These are phyloP conservation scores for Euwallacea similis DNA, from an alignment of 1,140 invertebrate genomes.

Conservation along the genomic window DNA sequence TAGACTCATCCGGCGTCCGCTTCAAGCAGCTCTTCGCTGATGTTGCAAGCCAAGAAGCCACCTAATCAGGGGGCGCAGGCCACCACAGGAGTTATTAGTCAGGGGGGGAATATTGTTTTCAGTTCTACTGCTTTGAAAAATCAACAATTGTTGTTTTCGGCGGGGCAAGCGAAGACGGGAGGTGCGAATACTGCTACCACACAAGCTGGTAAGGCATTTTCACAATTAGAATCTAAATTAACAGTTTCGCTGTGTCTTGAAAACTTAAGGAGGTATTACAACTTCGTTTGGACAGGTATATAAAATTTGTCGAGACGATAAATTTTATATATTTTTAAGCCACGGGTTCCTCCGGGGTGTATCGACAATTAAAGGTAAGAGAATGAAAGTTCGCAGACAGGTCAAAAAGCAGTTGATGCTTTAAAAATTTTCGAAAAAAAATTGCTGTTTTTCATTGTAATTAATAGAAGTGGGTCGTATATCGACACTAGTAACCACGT, in stretches of 20 bases:
- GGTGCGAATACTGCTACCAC: conserved; percentile 5
- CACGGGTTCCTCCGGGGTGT: too few species aligned
- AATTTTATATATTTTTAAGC: too few species aligned
- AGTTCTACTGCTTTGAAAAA: conserved; percentile 24
- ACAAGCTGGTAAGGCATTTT: conserved; percentile 27
- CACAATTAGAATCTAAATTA: not conserved
- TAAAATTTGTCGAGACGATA: too few species aligned
- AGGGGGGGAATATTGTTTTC: conserved; percentile 47
- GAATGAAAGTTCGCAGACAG: not conserved
- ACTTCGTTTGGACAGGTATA: too few species aligned
- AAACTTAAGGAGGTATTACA: too few species aligned
- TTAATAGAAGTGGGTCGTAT: too few species aligned
- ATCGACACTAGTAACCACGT: too few species aligned
- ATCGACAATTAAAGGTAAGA: not conserved
- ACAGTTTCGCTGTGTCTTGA: too few species aligned
- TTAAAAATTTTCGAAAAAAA: too few species aligned
- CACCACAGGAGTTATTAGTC: conserved; percentile 47
- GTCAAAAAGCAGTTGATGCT: not conserved
- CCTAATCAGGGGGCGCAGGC: conserved; percentile 25
- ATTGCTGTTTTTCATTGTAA: too few species aligned
- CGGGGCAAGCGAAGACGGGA: conserved; percentile 5
- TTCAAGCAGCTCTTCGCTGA: conserved; percentile 45
- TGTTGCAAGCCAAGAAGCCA: conserved; percentile 45
- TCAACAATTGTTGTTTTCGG: conserved; percentile 32
- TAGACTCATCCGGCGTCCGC: conserved; percentile 43